A percentile compares a stretch with the other conserved stretches of the same genome.
These are phyloP conservation scores for Agapostemon virescens DNA, from an alignment of 2,888 invertebrate species.

Conservation along the genomic window DNA sequence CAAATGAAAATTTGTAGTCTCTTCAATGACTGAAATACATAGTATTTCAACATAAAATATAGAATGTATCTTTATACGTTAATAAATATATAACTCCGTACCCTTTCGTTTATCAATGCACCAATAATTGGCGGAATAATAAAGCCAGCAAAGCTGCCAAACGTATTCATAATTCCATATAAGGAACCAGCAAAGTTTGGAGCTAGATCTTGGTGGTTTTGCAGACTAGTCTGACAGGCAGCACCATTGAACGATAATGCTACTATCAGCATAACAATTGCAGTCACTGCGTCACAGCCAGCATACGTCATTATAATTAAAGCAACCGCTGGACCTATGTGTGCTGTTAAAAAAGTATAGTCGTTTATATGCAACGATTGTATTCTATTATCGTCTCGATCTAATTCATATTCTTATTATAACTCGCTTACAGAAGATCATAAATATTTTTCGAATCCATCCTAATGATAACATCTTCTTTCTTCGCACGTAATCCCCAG, in stretches of 20 bases:
- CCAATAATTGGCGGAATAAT: conserved; percentile 78
- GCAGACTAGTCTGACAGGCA: conserved; percentile 78
- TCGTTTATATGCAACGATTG: background rate
- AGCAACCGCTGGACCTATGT: conserved; percentile 81
- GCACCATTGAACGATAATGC: conserved; percentile 77
- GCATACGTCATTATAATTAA: conserved; percentile 80
- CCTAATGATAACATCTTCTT: conserved; percentile 80
- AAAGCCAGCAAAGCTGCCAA: conserved; percentile 79
- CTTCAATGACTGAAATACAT: background rate
- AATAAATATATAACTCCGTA: conserved; percentile 56
- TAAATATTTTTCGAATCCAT: conserved; percentile 76
- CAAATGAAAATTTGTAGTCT: background rate
- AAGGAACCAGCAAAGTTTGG: conserved; percentile 79
- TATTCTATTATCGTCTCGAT: background rate
- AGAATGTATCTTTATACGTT: too few species aligned
- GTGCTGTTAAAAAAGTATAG: conserved; percentile 68
- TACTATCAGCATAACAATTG: conserved; percentile 75
- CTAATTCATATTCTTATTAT: background rate
- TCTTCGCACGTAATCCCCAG: conserved; percentile 85
- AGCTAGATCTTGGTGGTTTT: conserved; percentile 79
- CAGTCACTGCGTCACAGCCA: conserved; percentile 72
- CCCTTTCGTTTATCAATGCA: conserved; percentile 72
- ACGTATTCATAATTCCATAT: conserved; percentile 79
- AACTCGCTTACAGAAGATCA: conserved; percentile 76
- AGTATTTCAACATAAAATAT: background rate